A percentile compares a stretch with the other conserved stretches of the same genome.
Evolutionary conservation across 1,140 invertebrate genomes (phyloP).

Genomic region (Eueides isabella): DNA sequence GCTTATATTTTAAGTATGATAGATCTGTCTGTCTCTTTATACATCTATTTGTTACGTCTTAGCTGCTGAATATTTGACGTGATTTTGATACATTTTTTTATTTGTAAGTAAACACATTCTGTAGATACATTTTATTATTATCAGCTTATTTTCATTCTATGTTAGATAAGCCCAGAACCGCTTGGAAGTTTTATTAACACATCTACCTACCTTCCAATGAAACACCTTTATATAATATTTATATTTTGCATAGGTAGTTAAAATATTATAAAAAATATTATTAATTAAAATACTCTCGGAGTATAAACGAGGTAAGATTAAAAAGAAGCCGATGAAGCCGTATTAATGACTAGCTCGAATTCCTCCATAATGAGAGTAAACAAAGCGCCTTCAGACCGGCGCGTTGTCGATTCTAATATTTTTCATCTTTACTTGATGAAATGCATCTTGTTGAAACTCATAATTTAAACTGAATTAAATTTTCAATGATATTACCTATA

Average conservation of each 20-base stretch:
- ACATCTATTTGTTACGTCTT: neutral
- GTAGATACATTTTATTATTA: no score
- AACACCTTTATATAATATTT: neutral
- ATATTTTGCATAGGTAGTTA: neutral
- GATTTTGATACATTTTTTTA: neutral
- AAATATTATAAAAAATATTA: neutral
- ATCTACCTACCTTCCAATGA: no score
- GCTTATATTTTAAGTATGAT: neutral
- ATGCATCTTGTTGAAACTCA: neutral
- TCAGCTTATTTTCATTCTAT: no score
- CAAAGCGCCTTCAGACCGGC: neutral
- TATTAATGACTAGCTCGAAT: constrained; percentile 11
- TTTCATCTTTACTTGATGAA: constrained; percentile 1
- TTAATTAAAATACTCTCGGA: neutral
- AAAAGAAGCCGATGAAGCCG: constrained; percentile 4
- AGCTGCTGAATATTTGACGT: neutral
- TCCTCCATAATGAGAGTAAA: constrained; percentile 4
- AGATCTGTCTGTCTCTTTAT: neutral
- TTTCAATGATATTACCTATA: neutral
- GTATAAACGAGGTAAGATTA: constrained; percentile 4
- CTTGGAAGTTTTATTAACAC: no score
- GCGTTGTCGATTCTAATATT: neutral
- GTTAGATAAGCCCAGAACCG: no score
- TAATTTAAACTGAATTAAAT: neutral
- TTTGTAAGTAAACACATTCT: no score